These are phyloP conservation scores for Argyresthia albistria DNA, from an alignment of 2,888 invertebrate species.

Conservation along the genomic window DNA sequence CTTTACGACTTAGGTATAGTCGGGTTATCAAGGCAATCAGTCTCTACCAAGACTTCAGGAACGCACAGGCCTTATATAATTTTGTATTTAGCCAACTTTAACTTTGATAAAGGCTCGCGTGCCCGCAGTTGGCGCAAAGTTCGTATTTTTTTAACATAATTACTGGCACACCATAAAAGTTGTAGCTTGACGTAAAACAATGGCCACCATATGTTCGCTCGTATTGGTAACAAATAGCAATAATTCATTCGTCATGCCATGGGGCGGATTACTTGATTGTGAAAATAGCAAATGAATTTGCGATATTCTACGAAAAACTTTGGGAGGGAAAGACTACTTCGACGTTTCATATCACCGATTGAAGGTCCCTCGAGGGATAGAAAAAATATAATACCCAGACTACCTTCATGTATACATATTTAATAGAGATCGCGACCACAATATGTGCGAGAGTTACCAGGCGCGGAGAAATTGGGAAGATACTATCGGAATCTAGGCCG, in stretches of 20 bases:
- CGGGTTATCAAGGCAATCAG: too few relatives aligned
- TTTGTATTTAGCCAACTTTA: background rate
- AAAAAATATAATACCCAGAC: slow-evolving; percentile 36
- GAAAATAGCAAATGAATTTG: too few relatives aligned
- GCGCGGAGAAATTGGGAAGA: slow-evolving; percentile 62
- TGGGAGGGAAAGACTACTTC: background rate
- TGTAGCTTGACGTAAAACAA: slow-evolving; percentile 2
- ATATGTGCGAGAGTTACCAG: slow-evolving; percentile 41
- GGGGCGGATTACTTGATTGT: background rate
- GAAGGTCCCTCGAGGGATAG: slow-evolving; percentile 7
- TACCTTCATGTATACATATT: slow-evolving; percentile 32
- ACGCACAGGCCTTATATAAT: too few relatives aligned
- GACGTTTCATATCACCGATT: slow-evolving; percentile 4
- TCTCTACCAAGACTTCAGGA: too few relatives aligned
- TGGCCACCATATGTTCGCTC: background rate
- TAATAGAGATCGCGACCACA: slow-evolving; percentile 52
- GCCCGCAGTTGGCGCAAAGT: background rate
- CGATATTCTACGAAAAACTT: too few relatives aligned
- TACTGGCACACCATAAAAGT: background rate
- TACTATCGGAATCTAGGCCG: slow-evolving; percentile 71
- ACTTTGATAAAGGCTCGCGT: slow-evolving; percentile 1
- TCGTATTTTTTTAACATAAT: background rate
- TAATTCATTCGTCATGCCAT: background rate
- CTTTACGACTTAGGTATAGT: too few relatives aligned
- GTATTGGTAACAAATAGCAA: background rate